These are phyloP conservation scores for Dolomedes plantarius DNA, from an alignment of 2,888 invertebrate species.

Conservation along the genomic window DNA sequence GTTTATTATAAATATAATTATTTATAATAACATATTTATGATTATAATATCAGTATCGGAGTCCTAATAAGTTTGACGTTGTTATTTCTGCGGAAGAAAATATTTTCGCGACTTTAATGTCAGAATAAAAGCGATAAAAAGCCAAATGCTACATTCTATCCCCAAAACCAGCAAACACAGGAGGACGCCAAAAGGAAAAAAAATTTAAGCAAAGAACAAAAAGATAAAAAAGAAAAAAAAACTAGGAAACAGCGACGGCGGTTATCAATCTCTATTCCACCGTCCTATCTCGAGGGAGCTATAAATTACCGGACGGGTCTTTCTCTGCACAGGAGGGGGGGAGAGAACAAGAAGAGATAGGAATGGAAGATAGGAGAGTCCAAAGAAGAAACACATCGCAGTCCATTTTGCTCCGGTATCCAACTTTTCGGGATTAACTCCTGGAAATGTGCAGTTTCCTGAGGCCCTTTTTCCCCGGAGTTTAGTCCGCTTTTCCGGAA, in stretches of 20 bases:
- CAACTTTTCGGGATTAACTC: slow-evolving; percentile 61
- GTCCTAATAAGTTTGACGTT: no score
- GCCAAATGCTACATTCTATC: slow-evolving; percentile 32
- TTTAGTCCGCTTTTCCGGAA: slow-evolving; percentile 19
- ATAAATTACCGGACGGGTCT: slow-evolving; percentile 68
- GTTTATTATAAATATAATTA: no score
- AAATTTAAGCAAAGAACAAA: slow-evolving; percentile 35
- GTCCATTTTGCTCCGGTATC: slow-evolving; percentile 50
- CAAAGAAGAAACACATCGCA: slow-evolving; percentile 50
- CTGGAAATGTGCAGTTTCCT: slow-evolving; percentile 40
- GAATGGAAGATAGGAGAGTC: slow-evolving; percentile 45
- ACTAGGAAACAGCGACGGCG: slow-evolving; percentile 60
- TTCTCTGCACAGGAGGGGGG: slow-evolving; percentile 21
- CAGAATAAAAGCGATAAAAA: slow-evolving; percentile 28
- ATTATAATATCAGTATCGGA: no score
- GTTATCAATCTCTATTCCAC: slow-evolving; percentile 70
- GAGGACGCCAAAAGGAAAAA: slow-evolving; percentile 27
- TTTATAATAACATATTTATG: no score
- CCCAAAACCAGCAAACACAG: slow-evolving; percentile 16
- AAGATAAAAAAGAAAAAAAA: slow-evolving; percentile 40
- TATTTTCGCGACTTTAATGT: no score
- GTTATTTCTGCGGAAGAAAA: no score
- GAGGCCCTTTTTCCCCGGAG: slow-evolving; percentile 20
- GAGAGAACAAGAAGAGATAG: slow-evolving; percentile 31
- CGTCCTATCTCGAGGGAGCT: slow-evolving; percentile 69